These are phyloP conservation scores for Bostrychus sinensis DNA, from an alignment of 2,113 vertebrate genomes.

Conservation along the genomic window DNA sequence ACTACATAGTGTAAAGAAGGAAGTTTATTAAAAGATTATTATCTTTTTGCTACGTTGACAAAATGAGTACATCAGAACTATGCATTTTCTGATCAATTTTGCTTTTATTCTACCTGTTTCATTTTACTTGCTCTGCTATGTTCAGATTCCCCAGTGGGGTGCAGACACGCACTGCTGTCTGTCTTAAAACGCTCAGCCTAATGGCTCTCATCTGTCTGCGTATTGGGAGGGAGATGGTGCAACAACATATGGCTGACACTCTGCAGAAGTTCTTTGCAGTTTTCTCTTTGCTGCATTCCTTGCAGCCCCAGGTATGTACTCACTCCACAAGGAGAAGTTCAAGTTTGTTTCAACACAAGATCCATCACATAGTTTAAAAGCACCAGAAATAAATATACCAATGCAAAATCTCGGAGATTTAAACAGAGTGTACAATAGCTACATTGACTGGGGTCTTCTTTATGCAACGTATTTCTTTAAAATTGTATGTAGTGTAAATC, in stretches of 20 bases:
- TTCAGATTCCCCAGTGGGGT: slow-evolving; percentile 92
- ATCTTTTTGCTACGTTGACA: neutral
- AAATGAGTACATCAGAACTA: too few relatives aligned
- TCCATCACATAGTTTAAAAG: too few relatives aligned
- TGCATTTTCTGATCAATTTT: neutral
- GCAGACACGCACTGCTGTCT: slow-evolving; percentile 90
- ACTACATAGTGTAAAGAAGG: neutral
- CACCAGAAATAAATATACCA: too few relatives aligned
- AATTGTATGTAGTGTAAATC: too few relatives aligned
- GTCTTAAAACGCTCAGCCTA: slow-evolving; percentile 92
- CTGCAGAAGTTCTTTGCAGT: slow-evolving; percentile 88
- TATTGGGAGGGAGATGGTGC: slow-evolving; percentile 97
- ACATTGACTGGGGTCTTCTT: too few relatives aligned
- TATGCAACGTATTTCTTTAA: too few relatives aligned
- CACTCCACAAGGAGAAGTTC: neutral
- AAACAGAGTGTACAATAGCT: too few relatives aligned
- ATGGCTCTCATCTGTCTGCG: slow-evolving; percentile 94
- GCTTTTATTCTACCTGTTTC: slow-evolving; percentile 23
- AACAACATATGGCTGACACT: slow-evolving; percentile 91
- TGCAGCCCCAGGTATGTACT: slow-evolving; percentile 84
- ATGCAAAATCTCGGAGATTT: too few relatives aligned
- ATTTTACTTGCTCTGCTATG: slow-evolving; percentile 16
- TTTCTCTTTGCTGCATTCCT: slow-evolving; percentile 87
- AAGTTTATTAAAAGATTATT: neutral
- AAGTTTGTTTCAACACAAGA: slow-evolving; percentile 17